Conservation (phyloP, 1,140 invertebrate species). For the Periplaneta americana region DNA sequence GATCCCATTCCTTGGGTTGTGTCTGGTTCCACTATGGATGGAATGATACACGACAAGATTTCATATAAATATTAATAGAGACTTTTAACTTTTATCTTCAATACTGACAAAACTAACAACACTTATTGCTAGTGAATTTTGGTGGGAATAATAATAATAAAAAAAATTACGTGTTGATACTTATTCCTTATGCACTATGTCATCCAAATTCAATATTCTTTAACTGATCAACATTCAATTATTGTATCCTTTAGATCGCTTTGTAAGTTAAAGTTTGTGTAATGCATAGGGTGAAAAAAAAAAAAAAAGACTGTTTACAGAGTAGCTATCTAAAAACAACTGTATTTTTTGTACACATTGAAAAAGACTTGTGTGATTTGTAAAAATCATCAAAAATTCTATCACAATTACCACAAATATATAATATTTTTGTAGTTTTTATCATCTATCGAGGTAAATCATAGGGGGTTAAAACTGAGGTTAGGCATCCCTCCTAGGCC, state of each 20-base stretch:
- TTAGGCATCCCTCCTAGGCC: constrained; percentile 7
- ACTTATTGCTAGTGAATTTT: constrained; percentile 25
- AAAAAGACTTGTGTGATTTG: constrained; percentile 48
- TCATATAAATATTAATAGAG: constrained; percentile 16
- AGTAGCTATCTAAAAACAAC: constrained; percentile 9
- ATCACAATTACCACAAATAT: constrained; percentile 49
- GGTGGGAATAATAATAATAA: constrained; percentile 20
- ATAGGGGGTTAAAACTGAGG: constrained; percentile 18
- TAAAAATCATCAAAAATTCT: constrained; percentile 52
- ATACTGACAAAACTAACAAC: constrained; percentile 23
- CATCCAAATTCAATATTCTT: background rate
- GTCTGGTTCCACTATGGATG: constrained; percentile 18
- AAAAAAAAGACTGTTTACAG: constrained; percentile 2
- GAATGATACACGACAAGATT: constrained; percentile 23
- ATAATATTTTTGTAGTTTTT: constrained; percentile 32
- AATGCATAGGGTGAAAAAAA: constrained; percentile 13
- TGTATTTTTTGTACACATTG: constrained; percentile 31
- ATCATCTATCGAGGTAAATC: constrained; percentile 23
- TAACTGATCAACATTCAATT: constrained; percentile 1
- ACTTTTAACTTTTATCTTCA: constrained; percentile 16
- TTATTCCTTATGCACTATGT: background rate
- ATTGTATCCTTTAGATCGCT: constrained; percentile 5
- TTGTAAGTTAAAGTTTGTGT: constrained; percentile 10
- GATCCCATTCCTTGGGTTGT: background rate
- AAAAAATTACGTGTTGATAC: constrained; percentile 3